These are phyloP conservation scores for Chloropsis cyanopogon DNA, from an alignment of 2,113 vertebrate species.

Conservation along the genomic window DNA sequence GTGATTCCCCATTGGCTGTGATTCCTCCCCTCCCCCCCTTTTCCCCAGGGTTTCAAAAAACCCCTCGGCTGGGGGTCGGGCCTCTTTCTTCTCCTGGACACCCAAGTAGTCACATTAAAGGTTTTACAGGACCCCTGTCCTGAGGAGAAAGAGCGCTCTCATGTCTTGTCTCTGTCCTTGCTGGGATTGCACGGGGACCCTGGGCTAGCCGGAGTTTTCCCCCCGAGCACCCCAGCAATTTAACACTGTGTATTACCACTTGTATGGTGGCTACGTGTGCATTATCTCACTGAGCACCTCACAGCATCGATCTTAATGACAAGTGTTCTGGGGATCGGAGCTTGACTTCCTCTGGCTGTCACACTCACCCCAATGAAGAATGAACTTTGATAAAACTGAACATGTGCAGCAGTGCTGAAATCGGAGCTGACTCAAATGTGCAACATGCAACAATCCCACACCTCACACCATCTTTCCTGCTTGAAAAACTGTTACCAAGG, in stretches of 20 bases:
- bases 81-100: too few species aligned
- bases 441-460: neutral
- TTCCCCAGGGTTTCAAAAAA: too few species aligned
- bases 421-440: neutral
- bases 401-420: neutral
- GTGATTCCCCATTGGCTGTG: too few species aligned
- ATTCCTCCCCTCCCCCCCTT: too few species aligned
- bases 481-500: neutral
- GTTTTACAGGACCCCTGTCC: too few species aligned
- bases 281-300: neutral
- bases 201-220: too few species aligned
- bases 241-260: neutral
- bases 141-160: too few species aligned
- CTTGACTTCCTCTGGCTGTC: neutral
- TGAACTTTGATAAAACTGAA: neutral
- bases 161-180: too few species aligned
- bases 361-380: neutral
- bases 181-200: too few species aligned
- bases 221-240: too few species aligned
- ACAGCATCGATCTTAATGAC: neutral
- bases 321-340: neutral
- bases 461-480: neutral
- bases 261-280: neutral
- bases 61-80: too few species aligned
- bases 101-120: too few species aligned